Conservation (phyloP, 2,113 vertebrate species). For the Podarcis muralis region DNA sequence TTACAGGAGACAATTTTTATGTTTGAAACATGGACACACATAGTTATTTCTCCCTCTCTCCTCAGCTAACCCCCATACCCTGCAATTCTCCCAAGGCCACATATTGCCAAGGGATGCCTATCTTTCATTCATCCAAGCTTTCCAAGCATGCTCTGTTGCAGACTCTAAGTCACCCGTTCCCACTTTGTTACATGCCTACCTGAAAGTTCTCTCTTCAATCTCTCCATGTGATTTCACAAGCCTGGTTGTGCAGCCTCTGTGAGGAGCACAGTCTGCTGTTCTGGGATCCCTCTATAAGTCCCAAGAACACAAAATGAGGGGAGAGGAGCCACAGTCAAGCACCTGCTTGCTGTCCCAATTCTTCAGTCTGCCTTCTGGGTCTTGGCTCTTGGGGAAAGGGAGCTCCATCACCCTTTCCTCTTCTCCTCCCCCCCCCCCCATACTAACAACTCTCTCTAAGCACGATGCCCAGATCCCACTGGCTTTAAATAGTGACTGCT, state of each 20-base stretch:
- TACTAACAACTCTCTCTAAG: not conserved
- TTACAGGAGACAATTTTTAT: not conserved
- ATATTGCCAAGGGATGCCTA: not conserved
- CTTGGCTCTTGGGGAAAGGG: too few species aligned
- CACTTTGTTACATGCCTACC: not conserved
- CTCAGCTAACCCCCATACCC: not conserved
- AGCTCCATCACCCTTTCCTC: not conserved
- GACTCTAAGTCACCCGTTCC: not conserved
- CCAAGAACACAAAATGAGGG: not conserved
- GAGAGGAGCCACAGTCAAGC: not conserved
- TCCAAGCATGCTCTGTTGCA: not conserved
- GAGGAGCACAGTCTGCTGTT: not conserved
- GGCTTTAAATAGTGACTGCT: not conserved
- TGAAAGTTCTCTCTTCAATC: not conserved
- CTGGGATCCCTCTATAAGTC: not conserved
- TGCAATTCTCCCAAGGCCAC: not conserved
- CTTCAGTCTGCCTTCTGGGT: not conserved
- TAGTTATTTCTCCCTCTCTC: not conserved
- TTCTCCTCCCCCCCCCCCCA: not conserved
- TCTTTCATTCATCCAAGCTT: not conserved
- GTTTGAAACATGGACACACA: not conserved
- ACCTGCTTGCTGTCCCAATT: not conserved
- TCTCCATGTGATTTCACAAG: not conserved
- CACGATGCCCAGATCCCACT: not conserved
- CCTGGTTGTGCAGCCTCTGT: not conserved